Evolutionary conservation across 2,797 vertebrate genomes (phyloP), one percentile per base, ranked within the genome.

Genomic region (Poecilia picta): DNA sequence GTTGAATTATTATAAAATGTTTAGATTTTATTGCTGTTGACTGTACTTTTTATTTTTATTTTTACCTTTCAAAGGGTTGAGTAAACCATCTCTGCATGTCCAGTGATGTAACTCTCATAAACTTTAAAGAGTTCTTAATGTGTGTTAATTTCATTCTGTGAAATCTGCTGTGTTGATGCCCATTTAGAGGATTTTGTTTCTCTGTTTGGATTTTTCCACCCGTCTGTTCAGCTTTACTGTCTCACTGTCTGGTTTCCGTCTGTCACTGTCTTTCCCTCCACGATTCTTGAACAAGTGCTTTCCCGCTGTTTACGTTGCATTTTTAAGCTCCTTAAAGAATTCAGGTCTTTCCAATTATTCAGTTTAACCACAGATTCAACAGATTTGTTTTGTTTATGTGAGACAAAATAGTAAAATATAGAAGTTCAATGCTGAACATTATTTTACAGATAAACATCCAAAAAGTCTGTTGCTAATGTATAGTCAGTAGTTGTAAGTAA

Each of bases 301-400:
- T 84, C 76, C 86, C 83, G 77, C 73, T 85, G 76, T 79, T 87
- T 89, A 80, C 79, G 80, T 89, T 85, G 79, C 88, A 57, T 89
- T 87, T 87, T 47, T 31, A 15, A 70, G 20, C 75, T 80, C 68
- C 80, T 73, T 73, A n/a, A 71, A 72, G 72, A n/a, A 57, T 80
- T 25, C 31, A 75, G 25, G 62, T 86, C 39, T 45, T 16, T 6
- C 68, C 16, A 8, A 28, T 71, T 45, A n/a, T 71, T 71, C 25
- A 45, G 23, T 7, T 28, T 45, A 43, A n/a, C 36, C 25, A 15
- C 39, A n/a, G 11, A 43, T 39, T 62, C 16, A 36, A 8, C 13
- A 64, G 33, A 3, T 66, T 59, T 31, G 4, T 31, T 18, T 15
- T 28, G 64, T 68, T 41, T 41, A 23, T 68, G 64, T 39, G 36